Percentiles rank a stretch among this genome's conserved stretches.
Conservation (phyloP, 2,113 vertebrate genomes). For the Porphyrio hochstetteri region DNA sequence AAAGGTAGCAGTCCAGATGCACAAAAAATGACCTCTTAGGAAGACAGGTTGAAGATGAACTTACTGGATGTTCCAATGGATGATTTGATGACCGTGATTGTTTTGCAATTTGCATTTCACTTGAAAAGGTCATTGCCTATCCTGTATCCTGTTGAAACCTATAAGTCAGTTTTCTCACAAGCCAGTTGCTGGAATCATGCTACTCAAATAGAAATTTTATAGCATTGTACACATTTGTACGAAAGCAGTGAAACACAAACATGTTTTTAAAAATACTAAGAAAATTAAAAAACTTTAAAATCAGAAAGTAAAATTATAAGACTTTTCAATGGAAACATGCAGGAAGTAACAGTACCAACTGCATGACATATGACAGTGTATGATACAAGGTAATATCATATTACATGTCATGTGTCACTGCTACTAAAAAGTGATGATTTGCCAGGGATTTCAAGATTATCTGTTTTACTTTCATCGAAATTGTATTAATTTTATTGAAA, state of each 20-base stretch:
- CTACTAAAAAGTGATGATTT: not conserved
- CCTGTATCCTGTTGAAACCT: conserved; percentile 31
- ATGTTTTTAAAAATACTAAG: not conserved
- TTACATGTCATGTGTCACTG: not conserved
- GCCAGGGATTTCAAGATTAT: not conserved
- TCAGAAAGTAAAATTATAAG: not conserved
- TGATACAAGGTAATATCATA: not conserved
- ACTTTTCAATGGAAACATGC: not conserved
- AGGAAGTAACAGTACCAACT: not conserved
- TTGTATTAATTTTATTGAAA: not conserved
- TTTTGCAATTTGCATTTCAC: conserved; percentile 56
- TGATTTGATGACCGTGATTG: not conserved
- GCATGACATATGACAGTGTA: not conserved
- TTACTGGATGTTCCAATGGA: conserved; percentile 16
- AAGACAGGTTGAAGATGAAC: conserved; percentile 28
- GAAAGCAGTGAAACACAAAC: not conserved
- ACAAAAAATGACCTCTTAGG: conserved; percentile 48
- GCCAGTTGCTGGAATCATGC: not conserved
- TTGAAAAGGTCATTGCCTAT: conserved; percentile 54
- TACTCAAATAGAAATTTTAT: not conserved
- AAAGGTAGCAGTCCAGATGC: conserved; percentile 3
- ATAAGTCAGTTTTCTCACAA: not conserved
- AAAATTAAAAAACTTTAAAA: not conserved
- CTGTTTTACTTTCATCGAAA: not conserved
- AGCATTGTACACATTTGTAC: not conserved